Evolutionary conservation across 2,888 invertebrate species (phyloP).

Genomic region (Meloe dianella): DNA sequence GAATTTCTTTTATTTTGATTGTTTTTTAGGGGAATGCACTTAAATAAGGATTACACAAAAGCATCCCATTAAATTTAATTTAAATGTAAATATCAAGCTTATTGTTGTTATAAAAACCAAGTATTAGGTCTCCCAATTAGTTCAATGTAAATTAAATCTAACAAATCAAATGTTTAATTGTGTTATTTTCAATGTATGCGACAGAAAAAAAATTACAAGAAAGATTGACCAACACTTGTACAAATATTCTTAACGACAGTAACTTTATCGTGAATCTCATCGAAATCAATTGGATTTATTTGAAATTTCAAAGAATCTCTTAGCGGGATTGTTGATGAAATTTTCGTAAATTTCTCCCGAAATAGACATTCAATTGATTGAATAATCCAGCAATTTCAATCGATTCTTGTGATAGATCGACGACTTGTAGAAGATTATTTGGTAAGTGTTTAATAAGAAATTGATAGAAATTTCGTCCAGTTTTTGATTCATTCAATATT

Average conservation of each 20-base stretch:
- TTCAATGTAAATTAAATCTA: background rate
- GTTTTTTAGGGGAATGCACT: constrained; percentile 27
- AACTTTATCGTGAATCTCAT: constrained; percentile 37
- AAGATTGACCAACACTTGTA: constrained; percentile 50
- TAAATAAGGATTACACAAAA: background rate
- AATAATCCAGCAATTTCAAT: constrained; percentile 35
- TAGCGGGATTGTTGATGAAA: constrained; percentile 28
- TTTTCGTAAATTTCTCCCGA: constrained; percentile 29
- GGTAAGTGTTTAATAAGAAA: constrained; percentile 41
- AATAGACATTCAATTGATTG: constrained; percentile 39
- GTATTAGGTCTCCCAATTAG: background rate
- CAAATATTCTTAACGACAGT: constrained; percentile 49
- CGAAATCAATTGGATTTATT: constrained; percentile 30
- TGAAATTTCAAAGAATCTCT: constrained; percentile 36
- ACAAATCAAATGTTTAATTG: constrained; percentile 2
- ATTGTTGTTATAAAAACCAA: background rate
- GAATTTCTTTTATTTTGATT: constrained; percentile 9
- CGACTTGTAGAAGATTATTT: constrained; percentile 37
- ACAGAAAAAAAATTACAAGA: constrained; percentile 37
- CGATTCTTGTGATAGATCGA: constrained; percentile 35
- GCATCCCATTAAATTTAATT: constrained; percentile 19
- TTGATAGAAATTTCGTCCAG: constrained; percentile 34
- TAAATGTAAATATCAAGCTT: background rate
- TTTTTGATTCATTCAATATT: constrained; percentile 35
- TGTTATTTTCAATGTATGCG: background rate